Conservation (phyloP, 2,113 vertebrate species). For the Bubo blakistoni region DNA sequence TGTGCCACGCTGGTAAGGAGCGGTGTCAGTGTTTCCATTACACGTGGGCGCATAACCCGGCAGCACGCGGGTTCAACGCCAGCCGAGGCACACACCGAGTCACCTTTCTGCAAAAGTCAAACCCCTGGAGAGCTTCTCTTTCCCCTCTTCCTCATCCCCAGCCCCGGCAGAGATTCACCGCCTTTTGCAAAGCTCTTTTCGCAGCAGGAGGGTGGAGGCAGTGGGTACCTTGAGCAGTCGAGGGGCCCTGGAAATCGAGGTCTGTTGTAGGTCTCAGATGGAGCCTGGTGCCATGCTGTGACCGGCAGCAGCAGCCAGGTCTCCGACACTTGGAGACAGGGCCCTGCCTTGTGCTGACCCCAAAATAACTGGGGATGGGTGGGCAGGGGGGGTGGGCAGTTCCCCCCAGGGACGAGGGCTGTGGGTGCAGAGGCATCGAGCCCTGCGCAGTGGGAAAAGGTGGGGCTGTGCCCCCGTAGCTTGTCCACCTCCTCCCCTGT, state of each 20-base stretch:
- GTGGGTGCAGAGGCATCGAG: accelerated
- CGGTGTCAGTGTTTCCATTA: neutral
- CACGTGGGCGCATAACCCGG: accelerated
- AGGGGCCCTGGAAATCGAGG: neutral
- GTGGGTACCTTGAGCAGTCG: neutral
- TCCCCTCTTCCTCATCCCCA: neutral
- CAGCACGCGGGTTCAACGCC: neutral
- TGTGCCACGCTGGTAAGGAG: neutral
- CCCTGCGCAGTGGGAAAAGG: neutral
- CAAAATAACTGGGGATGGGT: neutral
- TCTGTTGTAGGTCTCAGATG: neutral
- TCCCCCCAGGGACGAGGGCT: neutral
- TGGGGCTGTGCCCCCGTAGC: neutral
- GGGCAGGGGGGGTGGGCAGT: neutral
- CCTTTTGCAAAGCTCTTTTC: neutral
- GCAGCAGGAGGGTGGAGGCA: too few species aligned
- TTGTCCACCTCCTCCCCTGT: neutral
- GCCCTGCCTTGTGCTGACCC: neutral
- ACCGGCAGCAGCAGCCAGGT: neutral
- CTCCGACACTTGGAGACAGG: accelerated
- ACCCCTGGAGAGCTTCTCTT: neutral
- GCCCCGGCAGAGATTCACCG: accelerated
- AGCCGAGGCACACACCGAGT: neutral
- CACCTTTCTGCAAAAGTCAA: neutral
- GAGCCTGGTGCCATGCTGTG: neutral